Evolutionary conservation across 2,113 vertebrate species (phyloP).

Genomic region (Platichthys flesus): DNA sequence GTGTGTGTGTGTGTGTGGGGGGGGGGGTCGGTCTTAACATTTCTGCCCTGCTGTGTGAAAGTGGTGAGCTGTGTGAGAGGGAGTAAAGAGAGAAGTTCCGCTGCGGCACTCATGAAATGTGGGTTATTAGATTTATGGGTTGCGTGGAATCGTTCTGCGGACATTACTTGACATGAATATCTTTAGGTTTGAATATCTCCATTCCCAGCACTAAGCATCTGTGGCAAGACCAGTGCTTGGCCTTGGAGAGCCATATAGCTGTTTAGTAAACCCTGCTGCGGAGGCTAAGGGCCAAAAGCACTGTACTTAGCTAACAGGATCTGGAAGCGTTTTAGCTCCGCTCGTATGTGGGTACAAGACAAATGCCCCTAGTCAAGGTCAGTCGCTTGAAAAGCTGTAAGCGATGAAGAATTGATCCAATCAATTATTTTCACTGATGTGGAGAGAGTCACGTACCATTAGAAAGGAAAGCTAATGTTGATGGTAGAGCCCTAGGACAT

Average conservation of each 20-base stretch:
- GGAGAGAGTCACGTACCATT: conserved; percentile 14
- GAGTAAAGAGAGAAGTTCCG: conserved; percentile 39
- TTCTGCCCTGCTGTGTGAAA: conserved; percentile 58
- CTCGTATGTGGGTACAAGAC: conserved; percentile 47
- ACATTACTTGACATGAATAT: conserved; percentile 73
- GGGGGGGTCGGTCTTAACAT: conserved; percentile 47
- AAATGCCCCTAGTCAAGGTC: conserved; percentile 47
- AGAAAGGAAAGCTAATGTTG: conserved; percentile 20
- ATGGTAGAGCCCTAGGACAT: conserved; percentile 6
- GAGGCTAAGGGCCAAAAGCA: conserved; percentile 49
- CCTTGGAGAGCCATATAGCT: conserved; percentile 71
- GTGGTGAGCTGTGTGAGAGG: conserved; percentile 49
- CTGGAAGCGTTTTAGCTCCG: conserved; percentile 45
- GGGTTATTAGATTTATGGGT: conserved; percentile 55
- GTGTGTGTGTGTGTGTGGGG: neutral
- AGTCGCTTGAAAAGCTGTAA: conserved; percentile 36
- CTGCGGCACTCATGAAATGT: conserved; percentile 55
- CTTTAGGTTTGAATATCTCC: conserved; percentile 55
- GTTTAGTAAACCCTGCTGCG: conserved; percentile 54
- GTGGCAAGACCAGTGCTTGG: conserved; percentile 51
- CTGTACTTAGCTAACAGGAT: conserved; percentile 52
- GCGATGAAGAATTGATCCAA: conserved; percentile 48
- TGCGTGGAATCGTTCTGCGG: conserved; percentile 52
- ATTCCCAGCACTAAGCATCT: conserved; percentile 41
- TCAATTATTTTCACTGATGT: conserved; percentile 44